phyloP scores from a whole-genome alignment of 2,797 vertebrate genomes.

The Lemur catta region DNA sequence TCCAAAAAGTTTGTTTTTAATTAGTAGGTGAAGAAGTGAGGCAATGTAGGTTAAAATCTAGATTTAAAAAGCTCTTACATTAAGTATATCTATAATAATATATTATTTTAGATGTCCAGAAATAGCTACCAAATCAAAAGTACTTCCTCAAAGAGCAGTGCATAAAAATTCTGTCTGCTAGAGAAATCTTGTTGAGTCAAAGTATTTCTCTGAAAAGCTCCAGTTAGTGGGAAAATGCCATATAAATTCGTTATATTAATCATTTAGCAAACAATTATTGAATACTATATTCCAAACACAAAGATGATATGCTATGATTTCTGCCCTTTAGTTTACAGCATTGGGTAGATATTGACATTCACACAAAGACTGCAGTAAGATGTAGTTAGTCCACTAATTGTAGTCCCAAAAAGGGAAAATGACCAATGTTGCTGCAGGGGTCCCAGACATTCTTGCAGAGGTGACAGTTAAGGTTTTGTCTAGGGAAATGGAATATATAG shows the following conservation, averaged over 20 bases:
- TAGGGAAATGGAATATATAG: background rate
- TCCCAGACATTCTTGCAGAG: background rate
- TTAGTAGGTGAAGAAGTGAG: background rate
- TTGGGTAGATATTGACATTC: background rate
- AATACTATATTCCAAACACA: background rate
- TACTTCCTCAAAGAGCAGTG: background rate
- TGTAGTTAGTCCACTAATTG: background rate
- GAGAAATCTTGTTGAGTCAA: background rate
- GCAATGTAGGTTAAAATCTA: background rate
- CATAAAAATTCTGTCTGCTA: background rate
- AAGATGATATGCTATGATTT: background rate
- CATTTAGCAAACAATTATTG: background rate
- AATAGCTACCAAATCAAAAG: slow-evolving; percentile 1
- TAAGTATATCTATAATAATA: background rate
- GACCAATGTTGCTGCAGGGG: background rate
- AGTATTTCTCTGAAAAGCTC: background rate
- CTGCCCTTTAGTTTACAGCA: background rate
- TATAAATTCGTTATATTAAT: background rate
- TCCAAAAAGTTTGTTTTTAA: background rate
- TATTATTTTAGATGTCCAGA: background rate
- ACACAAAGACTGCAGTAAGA: background rate
- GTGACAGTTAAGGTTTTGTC: background rate
- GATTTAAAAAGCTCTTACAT: background rate
- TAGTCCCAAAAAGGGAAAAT: background rate
- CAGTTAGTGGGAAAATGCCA: background rate